Evolutionary conservation across 2,888 invertebrate genomes (phyloP), one percentile per base, ranked within the genome.

Genomic region (Ditylenchus weischeri): DNA sequence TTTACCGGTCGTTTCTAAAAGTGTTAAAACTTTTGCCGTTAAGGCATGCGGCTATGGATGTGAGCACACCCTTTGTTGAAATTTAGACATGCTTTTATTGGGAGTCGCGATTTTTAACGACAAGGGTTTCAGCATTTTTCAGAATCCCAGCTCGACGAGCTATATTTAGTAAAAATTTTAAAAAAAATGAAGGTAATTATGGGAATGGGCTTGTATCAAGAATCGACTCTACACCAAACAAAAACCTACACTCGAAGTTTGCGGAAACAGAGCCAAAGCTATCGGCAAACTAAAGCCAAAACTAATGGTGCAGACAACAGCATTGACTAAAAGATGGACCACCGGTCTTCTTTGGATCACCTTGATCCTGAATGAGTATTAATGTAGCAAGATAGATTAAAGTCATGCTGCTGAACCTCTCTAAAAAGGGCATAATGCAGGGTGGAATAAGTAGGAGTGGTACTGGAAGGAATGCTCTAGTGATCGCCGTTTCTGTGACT

Each of bases 201-300:
- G 5, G 29, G 29, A 29, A 4, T 29, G 29, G 5, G 2, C 29
- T 29, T 29, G 5, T 5, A 29, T 29, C 5, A 5, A 29, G 5
- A 29, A 8, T 10, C 15, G 2, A 43, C 15, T 43, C 1, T 43
- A 10, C 2, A 43, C 2, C 29, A 29, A 29, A 29, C 29, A 29
- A 29, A 29, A 43, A 29, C 54, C 2, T 8, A 54, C 54, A 13
- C 29, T 54, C 11, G 78, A 76, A 59, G 82, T 79, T 70, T 86
- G 86, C 29, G 86, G 86, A 75, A 86, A 86, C 13, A 86, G 71
- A 0, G 86, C 86, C 43, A 86, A 83, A 11, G 86, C 85, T 0
- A 86, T 80, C 15, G 86, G 86, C 29, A 86, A 78, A 23, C 5
- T 83, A 84, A 79, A 86, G 85, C 5, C 85, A 79, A 21, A 84